Evolutionary conservation across 2,888 invertebrate genomes (phyloP), one percentile per base, ranked within the genome.

Genomic region (Leistus spinibarbis): DNA sequence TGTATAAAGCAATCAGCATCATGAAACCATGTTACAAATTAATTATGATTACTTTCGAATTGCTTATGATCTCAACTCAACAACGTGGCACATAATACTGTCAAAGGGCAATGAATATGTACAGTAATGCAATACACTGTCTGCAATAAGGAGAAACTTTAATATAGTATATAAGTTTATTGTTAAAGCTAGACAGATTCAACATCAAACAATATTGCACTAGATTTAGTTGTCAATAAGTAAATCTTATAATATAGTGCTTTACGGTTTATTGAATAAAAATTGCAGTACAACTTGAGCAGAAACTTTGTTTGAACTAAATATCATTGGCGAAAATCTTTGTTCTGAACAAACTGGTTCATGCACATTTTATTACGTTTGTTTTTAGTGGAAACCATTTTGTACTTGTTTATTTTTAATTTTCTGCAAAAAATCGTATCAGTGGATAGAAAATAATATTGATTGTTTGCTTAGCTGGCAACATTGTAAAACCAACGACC

Each of bases 21-120:
- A 17, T 20, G 22, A 60, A 20, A 60, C 40, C 9, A 27, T 68
- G 19, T 68, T 19, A 62, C 62, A 69, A 62, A 69, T 69, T 69
- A 69, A 69, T 69, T 60, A 62, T 69, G 27, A 62, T 53, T 40
- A 54, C 53, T 20, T 70, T 20, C 62, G 53, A 19, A 70, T 70
- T 20, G 27, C 27, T 70, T n/a, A 22, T 13, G 17, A 69, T 24
- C 3, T 7, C 24, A 24, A 24, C n/a, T n/a, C n/a, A n/a, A n/a
- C n/a, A n/a, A n/a, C n/a, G n/a, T n/a, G n/a, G n/a, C n/a, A n/a
- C n/a, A n/a, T n/a, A n/a, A n/a, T n/a, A n/a, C n/a, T n/a, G n/a
- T n/a, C n/a, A n/a, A n/a, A n/a, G n/a, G n/a, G n/a, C n/a, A n/a
- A n/a, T n/a, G n/a, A n/a, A n/a, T n/a, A n/a, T n/a, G n/a, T n/a